Conservation (phyloP, 30 jellyfish, hydroid and myxozoan species). For the Aurelia sp. region DNA sequence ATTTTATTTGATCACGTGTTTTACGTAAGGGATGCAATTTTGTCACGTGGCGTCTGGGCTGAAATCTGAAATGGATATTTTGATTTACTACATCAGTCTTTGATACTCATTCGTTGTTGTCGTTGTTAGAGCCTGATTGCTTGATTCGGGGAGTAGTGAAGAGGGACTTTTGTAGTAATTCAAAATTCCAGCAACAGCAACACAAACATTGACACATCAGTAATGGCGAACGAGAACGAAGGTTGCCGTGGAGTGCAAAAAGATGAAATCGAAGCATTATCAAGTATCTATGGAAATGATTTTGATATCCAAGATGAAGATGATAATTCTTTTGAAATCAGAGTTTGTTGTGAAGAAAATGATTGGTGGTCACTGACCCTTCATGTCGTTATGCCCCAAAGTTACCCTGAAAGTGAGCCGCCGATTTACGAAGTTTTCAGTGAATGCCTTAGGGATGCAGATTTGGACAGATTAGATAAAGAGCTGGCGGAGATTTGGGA, state of each 20-base stretch:
- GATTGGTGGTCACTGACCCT: constrained; percentile 85
- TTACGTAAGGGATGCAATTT: no score
- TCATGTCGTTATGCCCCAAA: constrained; percentile 50
- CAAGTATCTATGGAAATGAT: constrained; percentile 82
- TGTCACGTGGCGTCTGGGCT: no score
- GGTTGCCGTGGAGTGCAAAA: constrained; percentile 11
- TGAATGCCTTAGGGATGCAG: constrained; percentile 70
- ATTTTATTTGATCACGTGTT: no score
- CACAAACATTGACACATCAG: not conserved
- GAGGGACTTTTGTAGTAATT: no score
- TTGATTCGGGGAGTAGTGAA: no score
- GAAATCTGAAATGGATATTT: no score
- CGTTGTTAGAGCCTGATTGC: no score
- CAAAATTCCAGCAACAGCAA: not conserved
- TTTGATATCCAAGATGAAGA: constrained; percentile 24
- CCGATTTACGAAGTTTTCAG: constrained; percentile 70
- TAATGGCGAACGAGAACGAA: constrained; percentile 47
- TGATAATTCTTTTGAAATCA: constrained; percentile 37
- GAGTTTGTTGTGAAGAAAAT: constrained; percentile 53
- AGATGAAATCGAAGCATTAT: constrained; percentile 76
- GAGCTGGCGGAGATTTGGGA: constrained; percentile 66
- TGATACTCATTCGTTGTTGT: no score
- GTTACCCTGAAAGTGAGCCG: constrained; percentile 66
- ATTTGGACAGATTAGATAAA: constrained; percentile 10
- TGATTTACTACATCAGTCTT: no score